These are phyloP conservation scores for Drosophila santomea DNA, from an alignment of 1,140 invertebrate species.

Conservation along the genomic window DNA sequence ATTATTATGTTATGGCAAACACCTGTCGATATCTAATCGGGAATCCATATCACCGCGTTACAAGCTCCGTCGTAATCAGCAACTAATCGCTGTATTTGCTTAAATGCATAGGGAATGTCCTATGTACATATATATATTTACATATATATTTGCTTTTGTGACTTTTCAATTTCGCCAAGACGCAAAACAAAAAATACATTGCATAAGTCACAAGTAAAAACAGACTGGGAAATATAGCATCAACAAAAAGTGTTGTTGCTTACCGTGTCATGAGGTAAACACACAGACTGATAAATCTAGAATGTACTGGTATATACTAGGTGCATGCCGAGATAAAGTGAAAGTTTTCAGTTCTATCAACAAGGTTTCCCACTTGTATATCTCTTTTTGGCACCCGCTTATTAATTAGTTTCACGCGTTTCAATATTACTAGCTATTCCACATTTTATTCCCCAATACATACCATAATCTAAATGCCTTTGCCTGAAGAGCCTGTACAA, in stretches of 20 bases:
- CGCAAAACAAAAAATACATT: slow-evolving; percentile 74
- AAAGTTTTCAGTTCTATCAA: slow-evolving; percentile 47
- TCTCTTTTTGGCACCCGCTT: slow-evolving; percentile 42
- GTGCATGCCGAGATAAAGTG: slow-evolving; percentile 40
- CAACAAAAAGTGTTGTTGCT: slow-evolving; percentile 56
- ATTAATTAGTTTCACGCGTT: slow-evolving; percentile 67
- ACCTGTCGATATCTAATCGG: slow-evolving; percentile 30
- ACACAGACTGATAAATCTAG: slow-evolving; percentile 13
- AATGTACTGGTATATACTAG: slow-evolving; percentile 20
- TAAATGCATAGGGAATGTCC: neutral
- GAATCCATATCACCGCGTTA: slow-evolving; percentile 12
- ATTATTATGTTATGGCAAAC: slow-evolving; percentile 5
- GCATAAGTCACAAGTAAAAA: slow-evolving; percentile 71
- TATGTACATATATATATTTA: neutral
- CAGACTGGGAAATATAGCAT: slow-evolving; percentile 49
- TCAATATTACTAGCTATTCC: slow-evolving; percentile 26
- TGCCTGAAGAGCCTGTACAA: slow-evolving; percentile 14
- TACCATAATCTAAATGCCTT: slow-evolving; percentile 1
- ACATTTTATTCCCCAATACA: slow-evolving; percentile 13
- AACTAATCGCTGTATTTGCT: slow-evolving; percentile 12
- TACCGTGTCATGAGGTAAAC: slow-evolving; percentile 31
- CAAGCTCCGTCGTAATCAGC: slow-evolving; percentile 2
- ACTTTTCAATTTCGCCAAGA: slow-evolving; percentile 64
- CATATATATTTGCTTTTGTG: slow-evolving; percentile 25
- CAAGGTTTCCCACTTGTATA: slow-evolving; percentile 10